Evolutionary conservation across 2,888 invertebrate genomes (phyloP).

Genomic region (Neelides folsomi): DNA sequence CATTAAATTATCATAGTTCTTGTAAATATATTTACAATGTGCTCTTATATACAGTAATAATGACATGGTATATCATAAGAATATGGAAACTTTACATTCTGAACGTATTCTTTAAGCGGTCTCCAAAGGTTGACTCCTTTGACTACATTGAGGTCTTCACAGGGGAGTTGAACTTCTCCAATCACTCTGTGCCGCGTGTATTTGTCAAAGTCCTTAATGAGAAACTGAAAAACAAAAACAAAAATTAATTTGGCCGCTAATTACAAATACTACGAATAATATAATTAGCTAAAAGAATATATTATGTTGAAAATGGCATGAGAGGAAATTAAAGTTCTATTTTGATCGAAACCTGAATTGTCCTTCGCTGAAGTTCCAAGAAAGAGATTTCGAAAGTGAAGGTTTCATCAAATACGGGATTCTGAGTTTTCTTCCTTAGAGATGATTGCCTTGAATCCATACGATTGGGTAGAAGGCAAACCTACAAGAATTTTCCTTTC

Average conservation of each 20-base stretch:
- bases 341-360: slow-evolving; percentile 35
- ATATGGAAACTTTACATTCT: no score
- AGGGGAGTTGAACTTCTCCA: slow-evolving; percentile 38
- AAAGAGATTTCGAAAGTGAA: slow-evolving; percentile 39
- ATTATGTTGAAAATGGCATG: no score
- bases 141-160: slow-evolving; percentile 37
- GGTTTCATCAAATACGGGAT: slow-evolving; percentile 39
- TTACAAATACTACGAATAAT: not conserved
- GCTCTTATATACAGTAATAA: no score
- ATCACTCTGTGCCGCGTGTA: slow-evolving; percentile 40
- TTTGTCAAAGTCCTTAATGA: slow-evolving; percentile 41
- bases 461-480: slow-evolving; percentile 39
- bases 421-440: slow-evolving; percentile 40
- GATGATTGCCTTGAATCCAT: slow-evolving; percentile 40
- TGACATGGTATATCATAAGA: no score
- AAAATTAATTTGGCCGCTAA: not conserved
- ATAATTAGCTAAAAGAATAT: not conserved
- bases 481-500: slow-evolving; percentile 10
- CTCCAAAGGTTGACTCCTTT: slow-evolving; percentile 41
- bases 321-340: not conserved
- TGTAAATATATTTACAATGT: no score
- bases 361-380: slow-evolving; percentile 37
- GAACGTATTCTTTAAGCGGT: slow-evolving; percentile 33
- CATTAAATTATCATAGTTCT: no score
- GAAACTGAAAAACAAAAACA: slow-evolving; percentile 11